A percentile compares a stretch with the other conserved stretches of the same genome.
Evolutionary conservation across 53 echinoderm and acorn worm species (phyloP).

Genomic region (Paracentrotus lividus): DNA sequence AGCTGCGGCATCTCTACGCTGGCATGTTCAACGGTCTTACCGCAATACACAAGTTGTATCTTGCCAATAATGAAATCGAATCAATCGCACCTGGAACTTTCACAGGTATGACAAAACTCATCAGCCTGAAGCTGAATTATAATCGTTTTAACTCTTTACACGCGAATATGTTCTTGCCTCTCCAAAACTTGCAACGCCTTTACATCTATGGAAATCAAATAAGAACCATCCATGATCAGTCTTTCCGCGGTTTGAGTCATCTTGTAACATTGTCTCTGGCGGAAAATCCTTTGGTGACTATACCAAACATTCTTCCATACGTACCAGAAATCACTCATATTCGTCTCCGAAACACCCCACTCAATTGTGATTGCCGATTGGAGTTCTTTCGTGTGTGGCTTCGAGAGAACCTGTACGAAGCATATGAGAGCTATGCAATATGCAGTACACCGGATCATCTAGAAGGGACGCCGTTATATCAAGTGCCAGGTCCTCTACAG

Average conservation of each 20-base stretch:
- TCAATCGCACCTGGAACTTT: constrained; percentile 49
- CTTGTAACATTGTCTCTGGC: constrained; percentile 59
- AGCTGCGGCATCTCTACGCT: constrained; percentile 36
- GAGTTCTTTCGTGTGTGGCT: constrained; percentile 69
- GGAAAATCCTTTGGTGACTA: constrained; percentile 62
- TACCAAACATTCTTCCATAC: constrained; percentile 66
- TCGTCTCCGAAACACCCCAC: constrained; percentile 44
- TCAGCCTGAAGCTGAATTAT: constrained; percentile 62
- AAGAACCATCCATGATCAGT: constrained; percentile 14
- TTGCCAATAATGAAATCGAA: constrained; percentile 64
- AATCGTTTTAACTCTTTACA: neutral
- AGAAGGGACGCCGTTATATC: constrained; percentile 35
- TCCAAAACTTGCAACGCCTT: constrained; percentile 50
- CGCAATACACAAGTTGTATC: constrained; percentile 57
- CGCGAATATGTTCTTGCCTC: constrained; percentile 43
- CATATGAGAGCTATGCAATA: constrained; percentile 61
- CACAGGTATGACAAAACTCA: constrained; percentile 46
- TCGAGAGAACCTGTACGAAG: constrained; percentile 59
- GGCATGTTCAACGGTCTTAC: constrained; percentile 66
- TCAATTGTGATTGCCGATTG: constrained; percentile 63
- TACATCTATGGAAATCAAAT: constrained; percentile 63
- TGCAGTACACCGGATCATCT: neutral
- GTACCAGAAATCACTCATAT: constrained; percentile 53
- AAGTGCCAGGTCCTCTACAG: constrained; percentile 2
- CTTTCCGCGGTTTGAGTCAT: constrained; percentile 51